Conservation (phyloP, 2,113 vertebrate species). For the Lepus europaeus region DNA sequence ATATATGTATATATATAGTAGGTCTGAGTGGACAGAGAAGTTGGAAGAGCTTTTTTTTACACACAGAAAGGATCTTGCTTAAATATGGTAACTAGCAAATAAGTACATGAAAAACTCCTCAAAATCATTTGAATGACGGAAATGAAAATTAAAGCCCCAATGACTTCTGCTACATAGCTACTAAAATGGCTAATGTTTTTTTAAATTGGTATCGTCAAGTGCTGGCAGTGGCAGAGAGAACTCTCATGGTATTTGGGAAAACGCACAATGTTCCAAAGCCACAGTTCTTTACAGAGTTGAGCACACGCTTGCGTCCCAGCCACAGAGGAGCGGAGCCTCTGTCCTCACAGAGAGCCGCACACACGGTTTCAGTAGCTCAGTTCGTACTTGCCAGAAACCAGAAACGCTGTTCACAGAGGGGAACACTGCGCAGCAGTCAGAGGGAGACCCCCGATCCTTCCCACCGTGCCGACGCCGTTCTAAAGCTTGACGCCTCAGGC, state of each 20-base stretch:
- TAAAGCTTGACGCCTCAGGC: background rate
- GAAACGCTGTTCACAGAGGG: background rate
- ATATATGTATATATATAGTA: background rate
- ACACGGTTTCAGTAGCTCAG: background rate
- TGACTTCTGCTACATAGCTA: background rate
- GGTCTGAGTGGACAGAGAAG: background rate
- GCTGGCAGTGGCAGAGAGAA: background rate
- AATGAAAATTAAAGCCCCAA: slow-evolving; percentile 40
- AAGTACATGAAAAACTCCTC: background rate
- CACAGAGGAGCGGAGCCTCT: background rate
- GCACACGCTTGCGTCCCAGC: background rate
- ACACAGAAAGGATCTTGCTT: background rate
- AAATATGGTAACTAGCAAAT: background rate
- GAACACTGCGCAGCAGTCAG: background rate
- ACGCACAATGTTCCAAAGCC: background rate
- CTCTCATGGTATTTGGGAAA: background rate
- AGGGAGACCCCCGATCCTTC: background rate
- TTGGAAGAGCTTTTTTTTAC: background rate
- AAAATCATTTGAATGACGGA: background rate
- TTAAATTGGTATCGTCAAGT: background rate
- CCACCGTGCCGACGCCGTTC: background rate
- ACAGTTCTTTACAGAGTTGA: background rate
- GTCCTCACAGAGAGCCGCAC: background rate
- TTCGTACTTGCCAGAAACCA: background rate
- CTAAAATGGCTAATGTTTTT: background rate